Base-by-base conservation (phyloP, 2,797 vertebrate genomes). In the Takifugu ocellatus region DNA sequence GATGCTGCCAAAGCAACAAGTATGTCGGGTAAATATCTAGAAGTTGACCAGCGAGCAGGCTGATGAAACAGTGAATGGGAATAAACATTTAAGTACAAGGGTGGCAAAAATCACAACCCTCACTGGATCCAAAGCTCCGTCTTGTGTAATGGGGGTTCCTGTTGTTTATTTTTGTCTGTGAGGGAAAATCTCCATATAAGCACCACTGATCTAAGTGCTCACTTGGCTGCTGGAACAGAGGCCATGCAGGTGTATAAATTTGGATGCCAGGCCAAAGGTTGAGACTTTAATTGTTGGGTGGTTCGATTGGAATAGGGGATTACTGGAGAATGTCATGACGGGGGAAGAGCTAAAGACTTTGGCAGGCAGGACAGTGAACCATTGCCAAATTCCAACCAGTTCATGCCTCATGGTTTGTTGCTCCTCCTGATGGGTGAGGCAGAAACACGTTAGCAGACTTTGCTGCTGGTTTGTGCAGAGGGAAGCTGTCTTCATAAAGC, bases 301-400 rank as follows among this genome's bases (percentile, higher is more conserved):
- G 54, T 66, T 65, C 54, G 59, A 75, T 71, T 79, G 61, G 63
- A 63, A 60, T 46, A 43, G 61, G 67, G 77, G 78, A 83, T 79
- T 81, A 81, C 50, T 66, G 56, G 72, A 51, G 56, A 70, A 77
- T 75, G 75, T 80, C 74, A 82, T 82, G 68, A 75, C 14, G 24
- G 16, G 53, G n/a, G 51, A 68, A 66, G 59, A 75, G 75, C 53
- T 81, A 70, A 84, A 79, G 75, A 46, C 67, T 68, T 71, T 81
- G 78, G 79, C 78, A 68, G 66, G 62, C 56, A 21, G 8, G 33
- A 3, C 14, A 0, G 1, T 15, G 51, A 44, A 59, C 61, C 64
- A 65, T 54, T 65, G 83, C 85, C 80, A 83, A 77, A 48, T 63
- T 71, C 45, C 51, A 29, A 52, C 61, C 79, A 67, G 55, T 74